Evolutionary conservation across 2,113 vertebrate species (phyloP).

Genomic region (Rallus limicola): DNA sequence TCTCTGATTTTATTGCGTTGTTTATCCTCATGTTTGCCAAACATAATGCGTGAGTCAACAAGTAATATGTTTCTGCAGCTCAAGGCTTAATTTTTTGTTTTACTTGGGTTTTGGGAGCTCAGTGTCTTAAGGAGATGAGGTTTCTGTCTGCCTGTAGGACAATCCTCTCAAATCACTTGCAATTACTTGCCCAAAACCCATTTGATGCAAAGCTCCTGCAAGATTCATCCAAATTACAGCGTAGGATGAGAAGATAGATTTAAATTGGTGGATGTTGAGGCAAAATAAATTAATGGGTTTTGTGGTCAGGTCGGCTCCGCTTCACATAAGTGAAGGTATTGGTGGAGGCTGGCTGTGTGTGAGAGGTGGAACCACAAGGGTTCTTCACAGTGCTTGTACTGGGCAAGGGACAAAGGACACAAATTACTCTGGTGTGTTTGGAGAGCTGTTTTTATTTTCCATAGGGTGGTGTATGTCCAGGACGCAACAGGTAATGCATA

Average conservation of each 20-base stretch:
- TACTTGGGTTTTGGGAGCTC: background rate
- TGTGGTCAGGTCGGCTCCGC: background rate
- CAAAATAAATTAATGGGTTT: background rate
- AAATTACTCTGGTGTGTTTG: background rate
- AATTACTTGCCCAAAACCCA: background rate
- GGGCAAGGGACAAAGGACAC: background rate
- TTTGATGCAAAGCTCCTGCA: background rate
- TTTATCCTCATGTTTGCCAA: background rate
- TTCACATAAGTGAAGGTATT: rapidly evolving
- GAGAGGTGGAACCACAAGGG: background rate
- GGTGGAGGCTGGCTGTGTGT: background rate
- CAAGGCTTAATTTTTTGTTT: background rate
- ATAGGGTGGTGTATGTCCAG: too few species aligned
- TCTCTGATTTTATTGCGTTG: background rate
- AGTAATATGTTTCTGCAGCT: background rate
- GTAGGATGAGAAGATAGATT: background rate
- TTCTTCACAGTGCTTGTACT: background rate
- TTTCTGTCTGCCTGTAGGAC: background rate
- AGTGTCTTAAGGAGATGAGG: background rate
- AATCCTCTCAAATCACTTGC: background rate
- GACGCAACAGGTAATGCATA: background rate
- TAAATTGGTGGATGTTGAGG: background rate
- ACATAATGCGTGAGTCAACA: background rate
- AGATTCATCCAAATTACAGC: background rate
- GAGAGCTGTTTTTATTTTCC: background rate